Conservation (phyloP, 2,888 invertebrate species). For the Amorpha juglandis region DNA sequence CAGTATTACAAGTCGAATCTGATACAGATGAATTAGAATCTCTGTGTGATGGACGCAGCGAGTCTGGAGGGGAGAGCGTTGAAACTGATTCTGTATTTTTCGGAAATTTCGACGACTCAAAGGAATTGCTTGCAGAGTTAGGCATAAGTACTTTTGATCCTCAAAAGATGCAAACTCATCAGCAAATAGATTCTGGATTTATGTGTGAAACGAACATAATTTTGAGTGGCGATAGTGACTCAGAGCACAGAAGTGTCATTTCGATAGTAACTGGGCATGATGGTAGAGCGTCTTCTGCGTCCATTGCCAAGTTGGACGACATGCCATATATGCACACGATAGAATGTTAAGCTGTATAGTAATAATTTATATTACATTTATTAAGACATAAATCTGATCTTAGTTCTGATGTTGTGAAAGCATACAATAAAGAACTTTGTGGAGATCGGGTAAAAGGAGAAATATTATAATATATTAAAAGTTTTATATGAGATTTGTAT, state of each 20-base stretch:
- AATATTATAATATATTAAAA: background rate
- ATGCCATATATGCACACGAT: conserved; percentile 69
- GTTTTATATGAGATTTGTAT: background rate
- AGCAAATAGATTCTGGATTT: conserved; percentile 78
- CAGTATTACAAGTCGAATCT: conserved; percentile 73
- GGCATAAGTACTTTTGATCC: conserved; percentile 61
- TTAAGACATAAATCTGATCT: background rate
- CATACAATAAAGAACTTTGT: no score
- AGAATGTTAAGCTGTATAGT: conserved; percentile 57
- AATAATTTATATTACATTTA: background rate
- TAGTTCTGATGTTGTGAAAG: no score
- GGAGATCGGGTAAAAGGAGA: no score
- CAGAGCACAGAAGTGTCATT: conserved; percentile 79
- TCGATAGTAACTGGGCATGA: conserved; percentile 75
- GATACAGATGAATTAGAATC: conserved; percentile 91
- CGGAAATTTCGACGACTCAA: conserved; percentile 86
- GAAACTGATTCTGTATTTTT: conserved; percentile 95
- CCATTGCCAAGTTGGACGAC: conserved; percentile 66
- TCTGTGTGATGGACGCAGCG: conserved; percentile 90
- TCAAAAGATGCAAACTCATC: conserved; percentile 55
- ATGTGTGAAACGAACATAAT: conserved; percentile 78
- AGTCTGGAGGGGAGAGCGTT: conserved; percentile 93
- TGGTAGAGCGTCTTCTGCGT: conserved; percentile 64
- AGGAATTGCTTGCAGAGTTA: conserved; percentile 71
- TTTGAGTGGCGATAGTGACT: conserved; percentile 78